These are phyloP conservation scores for Neofelis nebulosa DNA, from an alignment of 2,113 vertebrate genomes.

Conservation along the genomic window DNA sequence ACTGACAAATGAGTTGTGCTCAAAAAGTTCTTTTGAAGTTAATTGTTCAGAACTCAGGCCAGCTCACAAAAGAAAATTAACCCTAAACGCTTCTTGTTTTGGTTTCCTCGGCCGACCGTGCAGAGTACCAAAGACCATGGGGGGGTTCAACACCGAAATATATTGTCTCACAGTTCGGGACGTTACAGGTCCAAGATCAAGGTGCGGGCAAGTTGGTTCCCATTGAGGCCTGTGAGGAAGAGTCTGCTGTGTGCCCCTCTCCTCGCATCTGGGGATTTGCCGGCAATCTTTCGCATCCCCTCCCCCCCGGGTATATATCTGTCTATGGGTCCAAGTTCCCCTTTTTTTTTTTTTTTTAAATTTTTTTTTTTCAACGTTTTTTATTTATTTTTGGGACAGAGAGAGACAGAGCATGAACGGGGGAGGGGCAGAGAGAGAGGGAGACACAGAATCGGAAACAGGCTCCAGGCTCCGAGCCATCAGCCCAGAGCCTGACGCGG, in stretches of 20 bases:
- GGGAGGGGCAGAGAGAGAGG: no score
- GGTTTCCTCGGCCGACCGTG: background rate
- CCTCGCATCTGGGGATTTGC: background rate
- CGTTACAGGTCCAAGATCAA: accelerated
- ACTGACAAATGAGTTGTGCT: conserved; percentile 43
- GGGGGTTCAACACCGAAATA: background rate
- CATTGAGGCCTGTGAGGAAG: accelerated
- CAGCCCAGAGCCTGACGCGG: no score
- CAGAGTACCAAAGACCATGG: background rate
- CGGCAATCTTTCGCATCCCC: background rate
- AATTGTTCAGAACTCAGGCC: conserved; percentile 45
- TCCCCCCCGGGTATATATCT: no score
- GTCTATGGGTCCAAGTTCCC: background rate
- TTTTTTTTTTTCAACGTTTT: no score
- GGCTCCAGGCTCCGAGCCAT: no score
- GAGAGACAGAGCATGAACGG: no score
- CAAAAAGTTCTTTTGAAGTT: conserved; percentile 54
- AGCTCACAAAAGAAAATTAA: background rate
- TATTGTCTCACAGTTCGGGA: no score
- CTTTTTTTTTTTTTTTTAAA: no score
- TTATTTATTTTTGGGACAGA: no score
- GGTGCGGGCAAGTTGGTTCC: background rate
- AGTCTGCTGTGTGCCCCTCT: accelerated
- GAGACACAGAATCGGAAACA: no score
- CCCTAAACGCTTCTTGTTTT: background rate